These are phyloP conservation scores for Lutjanus campechanus DNA, from an alignment of 2,797 vertebrate species.

Conservation along the genomic window DNA sequence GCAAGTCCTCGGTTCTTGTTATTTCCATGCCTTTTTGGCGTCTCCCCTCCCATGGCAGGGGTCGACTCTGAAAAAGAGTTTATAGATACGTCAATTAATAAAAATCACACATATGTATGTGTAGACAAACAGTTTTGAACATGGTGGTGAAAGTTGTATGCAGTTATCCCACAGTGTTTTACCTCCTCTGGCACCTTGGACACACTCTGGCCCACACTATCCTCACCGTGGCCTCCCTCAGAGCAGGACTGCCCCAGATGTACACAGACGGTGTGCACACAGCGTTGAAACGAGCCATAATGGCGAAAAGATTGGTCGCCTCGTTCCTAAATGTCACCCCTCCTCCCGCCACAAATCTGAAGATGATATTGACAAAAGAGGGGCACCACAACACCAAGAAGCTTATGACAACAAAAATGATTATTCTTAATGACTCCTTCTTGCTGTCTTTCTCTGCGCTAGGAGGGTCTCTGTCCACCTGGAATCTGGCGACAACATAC, in stretches of 20 bases:
- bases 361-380: slow-evolving; percentile 69
- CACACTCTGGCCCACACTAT: slow-evolving; percentile 69
- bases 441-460: slow-evolving; percentile 69
- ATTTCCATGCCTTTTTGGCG: neutral
- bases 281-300: slow-evolving; percentile 73
- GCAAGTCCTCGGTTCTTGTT: neutral
- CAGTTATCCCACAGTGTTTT: neutral
- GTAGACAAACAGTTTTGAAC: neutral
- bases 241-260: slow-evolving; percentile 76
- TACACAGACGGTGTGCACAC: slow-evolving; percentile 75
- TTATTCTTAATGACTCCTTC: slow-evolving; percentile 72
- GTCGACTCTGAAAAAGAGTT: neutral
- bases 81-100: neutral
- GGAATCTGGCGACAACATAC: slow-evolving; percentile 68
- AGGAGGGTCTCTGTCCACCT: slow-evolving; percentile 66
- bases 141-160: neutral
- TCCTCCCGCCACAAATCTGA: slow-evolving; percentile 38
- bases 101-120: neutral
- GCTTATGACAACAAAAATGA: slow-evolving; percentile 81
- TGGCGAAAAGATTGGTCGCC: slow-evolving; percentile 72
- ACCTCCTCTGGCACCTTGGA: slow-evolving; percentile 54
- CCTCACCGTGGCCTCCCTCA: slow-evolving; percentile 62
- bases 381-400: slow-evolving; percentile 81
- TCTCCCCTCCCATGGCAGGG: neutral
- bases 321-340: slow-evolving; percentile 71